phyloP scores from a whole-genome alignment of 92 coral and sea anemone genomes.

The Metridium senile region DNA sequence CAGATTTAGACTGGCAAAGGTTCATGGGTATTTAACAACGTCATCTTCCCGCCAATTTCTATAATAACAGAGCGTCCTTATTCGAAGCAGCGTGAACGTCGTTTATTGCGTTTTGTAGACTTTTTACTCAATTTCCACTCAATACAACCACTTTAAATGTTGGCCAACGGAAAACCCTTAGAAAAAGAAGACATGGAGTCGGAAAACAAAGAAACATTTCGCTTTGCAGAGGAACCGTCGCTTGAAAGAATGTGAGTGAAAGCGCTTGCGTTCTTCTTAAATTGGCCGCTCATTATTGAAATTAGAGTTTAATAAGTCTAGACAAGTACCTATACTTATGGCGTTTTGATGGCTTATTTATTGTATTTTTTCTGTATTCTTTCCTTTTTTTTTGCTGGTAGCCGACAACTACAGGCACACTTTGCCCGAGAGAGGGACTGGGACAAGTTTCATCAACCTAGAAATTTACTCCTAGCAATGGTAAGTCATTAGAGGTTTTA shows the following conservation, averaged over 20 bases:
- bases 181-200: slow-evolving; percentile 43
- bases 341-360: too few species aligned
- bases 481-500: slow-evolving; percentile 37
- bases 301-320: too few species aligned
- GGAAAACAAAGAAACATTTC: slow-evolving; percentile 36
- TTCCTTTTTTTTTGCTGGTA: too few species aligned
- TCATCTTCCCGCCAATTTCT: slow-evolving; percentile 61
- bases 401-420: slow-evolving; percentile 82
- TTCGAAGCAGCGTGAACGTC: too few species aligned
- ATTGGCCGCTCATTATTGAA: too few species aligned
- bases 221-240: slow-evolving; percentile 72
- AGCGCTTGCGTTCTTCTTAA: neutral
- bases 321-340: too few species aligned
- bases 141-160: slow-evolving; percentile 17
- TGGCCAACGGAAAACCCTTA: slow-evolving; percentile 17
- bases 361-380: too few species aligned
- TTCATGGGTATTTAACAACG: slow-evolving; percentile 40
- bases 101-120: too few species aligned
- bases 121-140: neutral
- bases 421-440: slow-evolving; percentile 91
- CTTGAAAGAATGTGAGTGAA: slow-evolving; percentile 78
- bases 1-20: slow-evolving; percentile 15
- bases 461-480: slow-evolving; percentile 86
- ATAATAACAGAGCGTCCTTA: neutral
- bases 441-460: slow-evolving; percentile 90